Evolutionary conservation across 23 tunicate species (phyloP).

Genomic region (Trididemnum clinides): DNA sequence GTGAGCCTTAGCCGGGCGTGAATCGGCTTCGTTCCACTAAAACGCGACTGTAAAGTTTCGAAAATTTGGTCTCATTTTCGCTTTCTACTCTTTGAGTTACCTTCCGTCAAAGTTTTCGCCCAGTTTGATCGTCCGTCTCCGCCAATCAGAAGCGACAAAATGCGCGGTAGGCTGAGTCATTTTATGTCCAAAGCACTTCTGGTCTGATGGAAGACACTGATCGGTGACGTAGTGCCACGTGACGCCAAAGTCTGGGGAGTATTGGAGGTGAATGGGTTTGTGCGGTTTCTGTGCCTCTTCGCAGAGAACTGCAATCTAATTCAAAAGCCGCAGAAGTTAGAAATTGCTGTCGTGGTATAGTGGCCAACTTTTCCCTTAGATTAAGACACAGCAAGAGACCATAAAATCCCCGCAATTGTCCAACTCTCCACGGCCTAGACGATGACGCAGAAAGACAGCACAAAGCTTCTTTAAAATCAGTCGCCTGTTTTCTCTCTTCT

Average conservation of each 20-base stretch:
- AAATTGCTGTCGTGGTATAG: background rate
- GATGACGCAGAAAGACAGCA: too few relatives aligned
- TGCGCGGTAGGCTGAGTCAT: conserved; percentile 78
- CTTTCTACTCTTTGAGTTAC: too few relatives aligned
- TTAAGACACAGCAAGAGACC: too few relatives aligned
- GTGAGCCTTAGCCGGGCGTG: too few relatives aligned
- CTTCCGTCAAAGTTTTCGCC: conserved; percentile 31
- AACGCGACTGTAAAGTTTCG: too few relatives aligned
- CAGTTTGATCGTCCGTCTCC: conserved; percentile 66
- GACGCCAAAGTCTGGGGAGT: conserved; percentile 81
- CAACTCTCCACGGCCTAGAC: too few relatives aligned
- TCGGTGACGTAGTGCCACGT: conserved; percentile 76
- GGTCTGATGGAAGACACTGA: conserved; percentile 79
- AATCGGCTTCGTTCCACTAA: too few relatives aligned
- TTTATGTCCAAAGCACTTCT: conserved; percentile 75
- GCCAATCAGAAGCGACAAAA: conserved; percentile 72
- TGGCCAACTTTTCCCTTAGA: too few relatives aligned
- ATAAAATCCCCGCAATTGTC: too few relatives aligned
- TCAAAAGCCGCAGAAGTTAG: background rate
- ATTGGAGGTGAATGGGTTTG: conserved; percentile 88
- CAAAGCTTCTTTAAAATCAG: too few relatives aligned
- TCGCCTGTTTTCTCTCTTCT: too few relatives aligned
- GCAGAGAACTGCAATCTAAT: conserved; percentile 80
- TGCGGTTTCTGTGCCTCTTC: conserved; percentile 48
- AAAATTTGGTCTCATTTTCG: too few relatives aligned